Evolutionary conservation across 2,113 vertebrate genomes (phyloP), one percentile per base, ranked within the genome.

Genomic region (Toxotes chatareus): DNA sequence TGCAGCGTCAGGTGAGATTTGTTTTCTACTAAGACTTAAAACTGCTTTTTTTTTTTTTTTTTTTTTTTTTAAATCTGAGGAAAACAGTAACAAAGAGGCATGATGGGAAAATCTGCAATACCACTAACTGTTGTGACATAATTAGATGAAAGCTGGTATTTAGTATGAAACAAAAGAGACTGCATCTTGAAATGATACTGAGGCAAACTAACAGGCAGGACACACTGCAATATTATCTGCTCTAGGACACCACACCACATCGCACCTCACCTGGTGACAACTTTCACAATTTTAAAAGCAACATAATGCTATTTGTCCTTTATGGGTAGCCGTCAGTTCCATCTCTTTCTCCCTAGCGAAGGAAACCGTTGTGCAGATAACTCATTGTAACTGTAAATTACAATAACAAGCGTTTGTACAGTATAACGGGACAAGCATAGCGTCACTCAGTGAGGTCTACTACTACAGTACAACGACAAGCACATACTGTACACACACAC

Each of bases 291-390:
- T 49, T 71, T 73, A 9, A 79, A 75, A 69, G 17, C 19, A 68
- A 49, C 49, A 80, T 74, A 77, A 70, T 76, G 65, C 83, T 79
- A 72, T 79, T 77, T 82, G 68, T 84, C 31, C 74, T 64, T 84
- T 49, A 80, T 85, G 57, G 84, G 66, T 70, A 76, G 76, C 85
- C 55, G 62, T 83, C 56, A 64, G 49, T 84, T 78, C 53, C 59
- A 59, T 69, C 59, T 27, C 71, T 81, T 79, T 67, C 68, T 85
- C 63, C 64, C 73, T 74, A 77, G 73, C 40, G 40, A 73, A 67
- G 11, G 56, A 73, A 80, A 89, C 82, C 67, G 7, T 90, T 75
- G 64, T 68, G 60, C 73, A 75, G 36, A 73, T 66, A 77, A 83
- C 51, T 82, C 60, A 53, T 17, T 31, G 59, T 78, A 77, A 78